A percentile compares a stretch with the other conserved stretches of the same genome.
These are phyloP conservation scores for Thaumatotibia leucotreta DNA, from an alignment of 1,140 invertebrate genomes.

Conservation along the genomic window DNA sequence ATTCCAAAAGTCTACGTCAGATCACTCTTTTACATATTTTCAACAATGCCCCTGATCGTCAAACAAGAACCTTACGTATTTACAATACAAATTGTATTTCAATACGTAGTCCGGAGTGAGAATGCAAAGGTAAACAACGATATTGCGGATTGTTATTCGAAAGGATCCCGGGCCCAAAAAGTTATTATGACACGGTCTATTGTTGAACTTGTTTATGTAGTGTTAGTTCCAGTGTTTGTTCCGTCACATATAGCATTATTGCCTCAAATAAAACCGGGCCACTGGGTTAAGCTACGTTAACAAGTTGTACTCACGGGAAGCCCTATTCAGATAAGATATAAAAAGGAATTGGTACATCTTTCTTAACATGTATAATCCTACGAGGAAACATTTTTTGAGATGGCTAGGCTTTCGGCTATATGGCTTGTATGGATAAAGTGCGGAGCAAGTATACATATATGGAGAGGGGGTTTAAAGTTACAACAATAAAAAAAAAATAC, in stretches of 20 bases:
- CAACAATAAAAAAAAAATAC: too few species aligned
- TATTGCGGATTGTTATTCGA: slow-evolving; percentile 3
- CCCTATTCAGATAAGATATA: background rate
- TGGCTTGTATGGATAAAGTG: too few species aligned
- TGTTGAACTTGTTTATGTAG: slow-evolving; percentile 4
- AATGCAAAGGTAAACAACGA: background rate
- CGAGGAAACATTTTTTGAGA: background rate
- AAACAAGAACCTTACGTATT: background rate
- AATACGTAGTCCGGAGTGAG: background rate
- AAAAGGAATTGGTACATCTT: too few species aligned
- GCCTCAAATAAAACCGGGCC: background rate
- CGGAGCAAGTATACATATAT: too few species aligned
- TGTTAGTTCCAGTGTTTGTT: background rate
- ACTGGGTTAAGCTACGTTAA: background rate
- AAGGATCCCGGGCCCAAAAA: slow-evolving; percentile 1
- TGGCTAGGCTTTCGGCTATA: too few species aligned
- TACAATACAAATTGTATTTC: background rate
- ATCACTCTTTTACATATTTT: background rate
- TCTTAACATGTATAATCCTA: too few species aligned
- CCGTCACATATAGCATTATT: background rate
- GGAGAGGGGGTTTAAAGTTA: too few species aligned
- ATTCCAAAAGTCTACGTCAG: background rate
- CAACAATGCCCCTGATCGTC: too few species aligned
- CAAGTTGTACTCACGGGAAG: background rate
- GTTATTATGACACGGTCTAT: slow-evolving; percentile 1